Conservation (phyloP, 2,888 invertebrate genomes). For the Apodemia duryi region DNA sequence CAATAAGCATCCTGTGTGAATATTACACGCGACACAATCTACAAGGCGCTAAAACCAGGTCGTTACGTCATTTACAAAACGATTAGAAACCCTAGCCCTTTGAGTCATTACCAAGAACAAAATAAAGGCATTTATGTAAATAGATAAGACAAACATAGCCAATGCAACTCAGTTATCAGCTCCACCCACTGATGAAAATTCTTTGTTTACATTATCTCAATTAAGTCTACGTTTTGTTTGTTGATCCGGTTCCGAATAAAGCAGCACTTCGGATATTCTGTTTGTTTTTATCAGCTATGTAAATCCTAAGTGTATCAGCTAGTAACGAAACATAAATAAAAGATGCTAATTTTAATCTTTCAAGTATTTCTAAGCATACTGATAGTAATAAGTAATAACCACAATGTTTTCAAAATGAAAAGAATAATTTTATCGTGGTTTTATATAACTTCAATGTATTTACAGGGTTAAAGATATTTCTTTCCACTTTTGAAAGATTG, state of each 20-base stretch:
- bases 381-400: not conserved
- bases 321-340: slow-evolving; percentile 16
- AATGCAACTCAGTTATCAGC: slow-evolving; percentile 42
- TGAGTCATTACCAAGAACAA: slow-evolving; percentile 26
- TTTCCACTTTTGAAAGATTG: too few species aligned
- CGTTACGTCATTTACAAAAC: not conserved
- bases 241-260: slow-evolving; percentile 47
- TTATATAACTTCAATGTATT: not conserved
- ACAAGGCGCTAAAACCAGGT: too few species aligned
- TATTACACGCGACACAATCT: too few species aligned
- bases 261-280: slow-evolving; percentile 56
- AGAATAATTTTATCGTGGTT: not conserved
- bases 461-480: too few species aligned
- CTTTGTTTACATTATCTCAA: slow-evolving; percentile 73
- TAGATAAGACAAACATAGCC: slow-evolving; percentile 25
- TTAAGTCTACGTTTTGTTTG: slow-evolving; percentile 73
- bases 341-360: not conserved
- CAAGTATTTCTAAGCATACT: not conserved
- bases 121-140: slow-evolving; percentile 32
- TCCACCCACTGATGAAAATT: slow-evolving; percentile 53
- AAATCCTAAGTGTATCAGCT: slow-evolving; percentile 24
- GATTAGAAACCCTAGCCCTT: not conserved
- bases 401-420: not conserved
- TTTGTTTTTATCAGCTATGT: slow-evolving; percentile 43
- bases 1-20: too few species aligned